Evolutionary conservation across 2,888 invertebrate species (phyloP).

Genomic region (Ophion obscuratus): DNA sequence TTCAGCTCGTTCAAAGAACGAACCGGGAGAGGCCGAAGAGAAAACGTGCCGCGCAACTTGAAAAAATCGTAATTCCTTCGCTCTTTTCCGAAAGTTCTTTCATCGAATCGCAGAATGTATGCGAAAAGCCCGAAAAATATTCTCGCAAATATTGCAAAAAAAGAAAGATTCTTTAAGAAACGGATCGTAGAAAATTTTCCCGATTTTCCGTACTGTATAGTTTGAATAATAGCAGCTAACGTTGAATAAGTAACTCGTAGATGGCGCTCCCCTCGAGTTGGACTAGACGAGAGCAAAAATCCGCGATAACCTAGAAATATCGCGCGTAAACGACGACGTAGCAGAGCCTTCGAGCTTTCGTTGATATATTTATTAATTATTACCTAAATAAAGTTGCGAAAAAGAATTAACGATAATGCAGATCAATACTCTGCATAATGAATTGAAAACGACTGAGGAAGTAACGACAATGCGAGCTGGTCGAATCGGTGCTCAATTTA

Average conservation of each 20-base stretch:
- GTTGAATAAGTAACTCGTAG: constrained; percentile 54
- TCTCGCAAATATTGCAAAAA: constrained; percentile 10
- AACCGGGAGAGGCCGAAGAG: neutral
- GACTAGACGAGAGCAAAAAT: constrained; percentile 35
- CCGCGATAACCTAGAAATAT: constrained; percentile 14
- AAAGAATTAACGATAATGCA: constrained; percentile 6
- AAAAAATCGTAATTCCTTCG: constrained; percentile 36
- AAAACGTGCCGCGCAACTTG: constrained; percentile 5
- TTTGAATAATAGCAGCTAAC: constrained; percentile 41
- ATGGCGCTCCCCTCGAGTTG: constrained; percentile 46
- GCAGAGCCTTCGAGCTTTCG: constrained; percentile 62
- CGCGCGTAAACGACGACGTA: constrained; percentile 34
- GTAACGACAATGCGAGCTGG: constrained; percentile 14
- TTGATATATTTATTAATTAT: constrained; percentile 55
- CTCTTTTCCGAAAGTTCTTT: constrained; percentile 46
- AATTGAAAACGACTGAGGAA: constrained; percentile 37
- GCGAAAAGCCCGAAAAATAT: neutral
- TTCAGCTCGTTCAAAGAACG: neutral
- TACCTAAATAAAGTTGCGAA: constrained; percentile 25
- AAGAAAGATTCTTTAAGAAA: constrained; percentile 33
- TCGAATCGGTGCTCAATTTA: constrained; percentile 33
- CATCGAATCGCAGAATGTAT: constrained; percentile 1
- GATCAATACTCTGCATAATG: constrained; percentile 48
- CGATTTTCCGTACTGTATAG: constrained; percentile 56
- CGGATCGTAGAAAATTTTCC: constrained; percentile 30